A percentile compares a stretch with the other conserved stretches of the same genome.
Evolutionary conservation across 2,888 invertebrate genomes (phyloP).

Genomic region (Dasypogon diadema): DNA sequence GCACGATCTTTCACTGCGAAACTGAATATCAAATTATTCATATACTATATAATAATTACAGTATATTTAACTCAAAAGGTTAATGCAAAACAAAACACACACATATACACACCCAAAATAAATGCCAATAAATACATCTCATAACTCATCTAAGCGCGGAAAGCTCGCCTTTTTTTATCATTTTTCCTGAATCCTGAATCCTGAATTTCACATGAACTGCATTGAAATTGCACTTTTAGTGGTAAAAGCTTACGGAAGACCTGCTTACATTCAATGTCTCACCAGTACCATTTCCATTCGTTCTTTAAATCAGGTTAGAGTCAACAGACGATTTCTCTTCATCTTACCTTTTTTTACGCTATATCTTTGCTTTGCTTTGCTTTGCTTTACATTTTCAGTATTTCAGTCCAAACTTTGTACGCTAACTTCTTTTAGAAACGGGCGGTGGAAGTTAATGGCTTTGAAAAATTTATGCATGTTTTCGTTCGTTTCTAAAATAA

Average conservation of each 20-base stretch:
- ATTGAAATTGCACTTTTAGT: slow-evolving; percentile 16
- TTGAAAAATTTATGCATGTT: slow-evolving; percentile 38
- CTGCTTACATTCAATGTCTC: slow-evolving; percentile 27
- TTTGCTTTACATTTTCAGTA: too few relatives aligned
- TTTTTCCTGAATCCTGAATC: too few relatives aligned
- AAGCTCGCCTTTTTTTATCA: too few relatives aligned
- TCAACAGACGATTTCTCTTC: slow-evolving; percentile 24
- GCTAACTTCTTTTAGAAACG: slow-evolving; percentile 9
- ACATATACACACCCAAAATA: too few relatives aligned
- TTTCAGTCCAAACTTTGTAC: not conserved
- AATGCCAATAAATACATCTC: too few relatives aligned
- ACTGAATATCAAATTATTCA: too few relatives aligned
- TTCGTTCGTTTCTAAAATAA: not conserved
- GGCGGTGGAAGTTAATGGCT: slow-evolving; percentile 35
- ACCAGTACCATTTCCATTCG: slow-evolving; percentile 5
- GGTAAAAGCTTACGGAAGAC: slow-evolving; percentile 33
- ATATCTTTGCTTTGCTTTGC: too few relatives aligned
- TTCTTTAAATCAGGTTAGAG: slow-evolving; percentile 14
- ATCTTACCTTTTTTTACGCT: slow-evolving; percentile 7
- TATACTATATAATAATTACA: too few relatives aligned
- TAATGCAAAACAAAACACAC: too few relatives aligned
- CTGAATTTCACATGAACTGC: not conserved
- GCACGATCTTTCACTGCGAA: too few relatives aligned
- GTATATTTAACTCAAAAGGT: too few relatives aligned
- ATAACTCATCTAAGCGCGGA: too few relatives aligned